A percentile compares a stretch with the other conserved stretches of the same genome.
These are phyloP conservation scores for Limulus polyphemus DNA, from an alignment of 2,888 invertebrate species.

Conservation along the genomic window DNA sequence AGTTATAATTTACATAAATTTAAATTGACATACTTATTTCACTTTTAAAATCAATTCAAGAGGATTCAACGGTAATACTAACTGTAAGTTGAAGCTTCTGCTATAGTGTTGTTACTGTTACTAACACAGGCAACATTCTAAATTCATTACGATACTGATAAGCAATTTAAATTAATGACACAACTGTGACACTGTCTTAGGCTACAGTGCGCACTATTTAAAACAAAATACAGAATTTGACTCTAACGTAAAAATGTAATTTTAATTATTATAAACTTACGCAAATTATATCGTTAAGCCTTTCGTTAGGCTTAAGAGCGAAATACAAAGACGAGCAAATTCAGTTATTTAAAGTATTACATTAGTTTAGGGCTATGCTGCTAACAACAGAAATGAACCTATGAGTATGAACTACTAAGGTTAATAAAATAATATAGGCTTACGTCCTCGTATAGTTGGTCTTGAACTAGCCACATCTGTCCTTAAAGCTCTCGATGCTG, in stretches of 20 bases:
- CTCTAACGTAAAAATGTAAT: neutral
- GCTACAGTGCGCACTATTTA: neutral
- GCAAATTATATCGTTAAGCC: no score
- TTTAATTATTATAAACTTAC: neutral
- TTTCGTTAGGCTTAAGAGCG: no score
- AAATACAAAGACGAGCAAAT: neutral
- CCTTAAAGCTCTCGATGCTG: slow-evolving; percentile 36
- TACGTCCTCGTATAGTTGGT: slow-evolving; percentile 33
- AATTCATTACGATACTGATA: no score
- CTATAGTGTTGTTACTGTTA: no score
- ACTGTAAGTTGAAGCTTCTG: no score
- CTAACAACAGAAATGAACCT: neutral
- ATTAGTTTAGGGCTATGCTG: neutral
- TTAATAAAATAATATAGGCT: neutral
- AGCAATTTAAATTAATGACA: no score
- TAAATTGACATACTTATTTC: no score
- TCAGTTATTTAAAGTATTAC: neutral
- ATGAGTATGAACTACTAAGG: neutral
- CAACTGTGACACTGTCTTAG: no score
- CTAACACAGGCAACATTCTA: no score
- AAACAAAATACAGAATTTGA: neutral
- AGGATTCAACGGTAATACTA: no score
- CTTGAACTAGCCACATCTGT: slow-evolving; percentile 37
- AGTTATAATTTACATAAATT: no score
- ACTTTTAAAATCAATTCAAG: no score